phyloP scores from a whole-genome alignment of 2,888 invertebrate species.

The Furcula furcula region DNA sequence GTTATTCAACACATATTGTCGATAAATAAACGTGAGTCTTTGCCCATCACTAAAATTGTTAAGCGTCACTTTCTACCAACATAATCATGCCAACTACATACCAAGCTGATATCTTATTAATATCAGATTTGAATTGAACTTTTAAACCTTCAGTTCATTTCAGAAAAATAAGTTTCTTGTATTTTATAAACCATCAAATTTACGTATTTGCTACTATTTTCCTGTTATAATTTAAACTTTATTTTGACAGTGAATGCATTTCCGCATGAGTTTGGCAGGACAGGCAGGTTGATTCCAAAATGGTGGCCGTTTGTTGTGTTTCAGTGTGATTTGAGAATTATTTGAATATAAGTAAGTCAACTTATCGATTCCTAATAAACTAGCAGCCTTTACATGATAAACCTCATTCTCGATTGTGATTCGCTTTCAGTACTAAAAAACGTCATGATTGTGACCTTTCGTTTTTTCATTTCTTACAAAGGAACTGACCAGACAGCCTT shows the following conservation, averaged over 20 bases:
- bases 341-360: constrained; percentile 42
- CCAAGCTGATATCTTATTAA: background rate
- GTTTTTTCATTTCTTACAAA: constrained; percentile 46
- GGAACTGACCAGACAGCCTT: constrained; percentile 38
- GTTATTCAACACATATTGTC: too few relatives aligned
- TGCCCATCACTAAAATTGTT: constrained; percentile 25
- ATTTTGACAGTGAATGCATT: constrained; percentile 34
- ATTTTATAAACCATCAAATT: background rate
- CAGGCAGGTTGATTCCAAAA: constrained; percentile 74
- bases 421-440: background rate
- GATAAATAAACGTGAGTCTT: too few relatives aligned
- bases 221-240: background rate
- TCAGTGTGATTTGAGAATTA: constrained; percentile 56
- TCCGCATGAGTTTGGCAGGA: constrained; percentile 53
- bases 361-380: constrained; percentile 2
- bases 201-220: background rate
- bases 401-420: background rate
- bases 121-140: background rate
- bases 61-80: constrained; percentile 51
- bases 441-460: constrained; percentile 23
- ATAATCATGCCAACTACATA: constrained; percentile 6
- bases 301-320: constrained; percentile 82
- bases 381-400: background rate
- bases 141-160: background rate
- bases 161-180: background rate